These are phyloP conservation scores for Python bivittatus DNA, from an alignment of 2,113 vertebrate species.

Conservation along the genomic window DNA sequence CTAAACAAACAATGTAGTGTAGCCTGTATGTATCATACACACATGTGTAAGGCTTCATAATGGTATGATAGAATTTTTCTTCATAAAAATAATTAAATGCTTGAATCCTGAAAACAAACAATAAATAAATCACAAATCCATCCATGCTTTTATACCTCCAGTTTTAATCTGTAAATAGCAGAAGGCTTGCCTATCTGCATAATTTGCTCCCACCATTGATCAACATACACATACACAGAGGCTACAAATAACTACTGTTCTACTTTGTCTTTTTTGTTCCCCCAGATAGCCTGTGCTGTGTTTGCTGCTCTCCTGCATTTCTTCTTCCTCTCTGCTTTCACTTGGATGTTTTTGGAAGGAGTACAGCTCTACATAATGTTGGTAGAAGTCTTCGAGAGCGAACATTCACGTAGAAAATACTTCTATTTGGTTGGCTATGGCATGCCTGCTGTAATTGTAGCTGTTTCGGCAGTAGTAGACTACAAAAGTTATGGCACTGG, in stretches of 20 bases:
- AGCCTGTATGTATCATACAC: neutral
- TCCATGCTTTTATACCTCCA: neutral
- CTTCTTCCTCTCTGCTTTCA: conserved; percentile 98
- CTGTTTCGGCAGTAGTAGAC: conserved; percentile 92
- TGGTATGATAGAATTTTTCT: neutral
- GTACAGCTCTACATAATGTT: conserved; percentile 99
- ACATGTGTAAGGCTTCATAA: neutral
- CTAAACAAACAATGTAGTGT: neutral
- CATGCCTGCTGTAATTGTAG: conserved; percentile 92
- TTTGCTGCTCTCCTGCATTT: conserved; percentile 97
- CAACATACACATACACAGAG: neutral
- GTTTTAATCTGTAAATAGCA: neutral
- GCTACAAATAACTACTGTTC: neutral
- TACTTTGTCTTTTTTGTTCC: conserved; percentile 42
- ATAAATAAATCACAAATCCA: neutral
- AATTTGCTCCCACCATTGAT: neutral
- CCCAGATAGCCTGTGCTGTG: conserved; percentile 92
- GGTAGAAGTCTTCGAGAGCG: conserved; percentile 98
- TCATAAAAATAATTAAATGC: neutral
- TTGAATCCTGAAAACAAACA: neutral
- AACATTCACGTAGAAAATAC: conserved; percentile 91
- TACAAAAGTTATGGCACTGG: conserved; percentile 96
- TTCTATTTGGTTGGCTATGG: conserved; percentile 97
- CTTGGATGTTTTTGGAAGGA: conserved; percentile 98
- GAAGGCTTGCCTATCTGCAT: neutral